These are phyloP conservation scores for Rhamnusium bicolor DNA, from an alignment of 2,888 invertebrate genomes.

Conservation along the genomic window DNA sequence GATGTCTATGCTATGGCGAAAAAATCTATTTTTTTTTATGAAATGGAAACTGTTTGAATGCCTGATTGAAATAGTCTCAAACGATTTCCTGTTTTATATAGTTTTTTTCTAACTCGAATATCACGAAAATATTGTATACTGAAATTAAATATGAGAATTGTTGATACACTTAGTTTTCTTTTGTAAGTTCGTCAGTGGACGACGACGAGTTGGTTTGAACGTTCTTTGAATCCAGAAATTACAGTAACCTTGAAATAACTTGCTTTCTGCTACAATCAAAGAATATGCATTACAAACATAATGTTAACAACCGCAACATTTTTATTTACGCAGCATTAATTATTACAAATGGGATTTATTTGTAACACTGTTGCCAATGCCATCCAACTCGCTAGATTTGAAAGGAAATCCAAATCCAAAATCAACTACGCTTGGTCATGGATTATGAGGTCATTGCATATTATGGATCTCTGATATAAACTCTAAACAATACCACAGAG, in stretches of 20 bases:
- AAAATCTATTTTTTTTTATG: too few relatives aligned
- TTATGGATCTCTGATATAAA: too few relatives aligned
- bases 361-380: neutral
- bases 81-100: too few relatives aligned
- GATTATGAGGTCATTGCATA: too few relatives aligned
- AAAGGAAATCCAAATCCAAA: too few relatives aligned
- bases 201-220: constrained; percentile 17
- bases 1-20: too few relatives aligned
- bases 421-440: too few relatives aligned
- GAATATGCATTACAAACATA: constrained; percentile 40
- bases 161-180: neutral
- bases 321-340: neutral
- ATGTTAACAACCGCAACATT: constrained; percentile 22
- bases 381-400: neutral
- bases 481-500: too few relatives aligned
- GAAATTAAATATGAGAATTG: neutral
- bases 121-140: neutral
- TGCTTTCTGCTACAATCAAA: constrained; percentile 47
- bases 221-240: constrained; percentile 52
- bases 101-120: neutral
- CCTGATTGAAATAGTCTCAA: neutral
- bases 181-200: neutral
- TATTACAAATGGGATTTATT: neutral
- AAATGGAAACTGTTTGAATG: too few relatives aligned
- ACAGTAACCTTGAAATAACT: constrained; percentile 52